Evolutionary conservation across 2,797 vertebrate genomes (phyloP).

Genomic region (Manis javanica): DNA sequence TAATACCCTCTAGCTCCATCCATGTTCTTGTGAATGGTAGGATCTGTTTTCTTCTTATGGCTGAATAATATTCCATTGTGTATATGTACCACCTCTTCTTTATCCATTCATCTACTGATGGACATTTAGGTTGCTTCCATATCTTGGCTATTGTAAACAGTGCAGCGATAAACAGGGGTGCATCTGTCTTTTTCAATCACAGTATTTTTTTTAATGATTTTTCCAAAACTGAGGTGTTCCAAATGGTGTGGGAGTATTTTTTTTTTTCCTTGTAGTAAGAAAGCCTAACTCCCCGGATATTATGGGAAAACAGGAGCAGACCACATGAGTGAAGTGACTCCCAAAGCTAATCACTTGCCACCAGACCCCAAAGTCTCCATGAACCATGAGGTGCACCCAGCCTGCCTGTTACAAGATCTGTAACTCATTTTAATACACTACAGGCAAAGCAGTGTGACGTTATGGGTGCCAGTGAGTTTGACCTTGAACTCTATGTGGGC

Average conservation of each 20-base stretch:
- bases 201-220: conserved; percentile 52
- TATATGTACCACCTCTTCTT: too few relatives aligned
- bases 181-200: not conserved
- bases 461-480: not conserved
- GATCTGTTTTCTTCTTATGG: too few relatives aligned
- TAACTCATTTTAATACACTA: not conserved
- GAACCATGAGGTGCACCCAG: not conserved
- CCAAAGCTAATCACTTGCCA: conserved; percentile 10
- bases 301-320: conserved; percentile 47
- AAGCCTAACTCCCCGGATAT: conserved; percentile 19
- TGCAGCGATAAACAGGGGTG: too few relatives aligned
- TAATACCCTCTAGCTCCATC: too few relatives aligned
- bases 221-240: conserved; percentile 72
- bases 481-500: not conserved
- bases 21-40: too few relatives aligned
- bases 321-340: not conserved
- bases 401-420: not conserved
- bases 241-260: conserved; percentile 60
- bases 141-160: too few relatives aligned
- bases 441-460: not conserved
- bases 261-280: conserved; percentile 51
- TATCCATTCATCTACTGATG: too few relatives aligned
- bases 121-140: too few relatives aligned
- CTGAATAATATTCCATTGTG: too few relatives aligned
- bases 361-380: not conserved